Evolutionary conservation across 2,888 invertebrate genomes (phyloP), one percentile per base, ranked within the genome.

Genomic region (Acholoe squamosa): DNA sequence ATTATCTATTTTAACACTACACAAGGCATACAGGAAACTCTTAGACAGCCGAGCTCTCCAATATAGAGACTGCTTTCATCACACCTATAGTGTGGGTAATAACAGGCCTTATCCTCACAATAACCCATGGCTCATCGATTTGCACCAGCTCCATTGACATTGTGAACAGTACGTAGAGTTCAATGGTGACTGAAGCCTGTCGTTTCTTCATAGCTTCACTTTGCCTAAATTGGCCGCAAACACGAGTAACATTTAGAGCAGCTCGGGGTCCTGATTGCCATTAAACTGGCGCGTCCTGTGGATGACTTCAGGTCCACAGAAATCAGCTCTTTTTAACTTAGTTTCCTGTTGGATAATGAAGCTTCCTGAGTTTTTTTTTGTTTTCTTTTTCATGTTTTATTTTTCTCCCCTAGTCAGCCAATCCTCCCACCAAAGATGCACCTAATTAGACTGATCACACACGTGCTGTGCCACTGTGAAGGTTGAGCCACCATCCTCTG

Each of bases 341-440:
- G 28, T 71, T 71, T 71, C 71, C 71, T 71, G 31, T 25, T 71
- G 71, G 71, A 71, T 71, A 71, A 71, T 71, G 71, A 71, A n/a
- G 61, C 61, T n/a, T 61, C n/a, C 71, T 25, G 61, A 12, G 71
- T 1, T 16, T 71, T 71, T 71, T 61, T 12, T 43, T 43, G 71
- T 1, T 16, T 71, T 71, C 28, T 61, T 12, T 43, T 43, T 43
- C 43, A 43, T 43, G 43, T 43, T 43, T 43, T 61, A 61, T 71
- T 71, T 71, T 43, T 43, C 43, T 43, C 43, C 43, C 61, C n/a
- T 14, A 7, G 14, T 5, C 28, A 28, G 71, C 71, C 71, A 71
- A 71, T 71, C 28, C 71, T 71, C 28, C 71, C n/a, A 71, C 71
- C 71, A 61, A 61, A 61, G n/a, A n/a, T 61, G 61, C 31, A 71